phyloP scores from a whole-genome alignment of 2,113 vertebrate species.

The Aspiorhynchus laticeps region DNA sequence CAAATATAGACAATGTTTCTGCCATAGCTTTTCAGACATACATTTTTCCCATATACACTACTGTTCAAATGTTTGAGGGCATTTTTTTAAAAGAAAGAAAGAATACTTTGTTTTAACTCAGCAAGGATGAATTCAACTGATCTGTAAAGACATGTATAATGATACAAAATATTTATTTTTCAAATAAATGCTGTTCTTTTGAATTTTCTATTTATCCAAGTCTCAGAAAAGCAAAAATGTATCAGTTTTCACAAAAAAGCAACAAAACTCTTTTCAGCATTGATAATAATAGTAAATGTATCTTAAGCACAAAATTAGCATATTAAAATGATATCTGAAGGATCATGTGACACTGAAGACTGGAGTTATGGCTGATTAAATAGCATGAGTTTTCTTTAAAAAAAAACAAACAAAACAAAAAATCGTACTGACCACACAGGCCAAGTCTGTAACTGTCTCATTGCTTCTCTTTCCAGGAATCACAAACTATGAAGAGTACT shows the following conservation, averaged over 20 bases:
- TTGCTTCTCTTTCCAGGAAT: constrained; percentile 81
- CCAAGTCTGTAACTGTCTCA: background rate
- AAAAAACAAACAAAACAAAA: background rate
- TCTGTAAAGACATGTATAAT: background rate
- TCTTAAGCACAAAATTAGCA: background rate
- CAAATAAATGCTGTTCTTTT: background rate
- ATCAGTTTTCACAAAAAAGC: background rate
- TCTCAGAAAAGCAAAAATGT: background rate
- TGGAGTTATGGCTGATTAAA: background rate
- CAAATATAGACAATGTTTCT: background rate
- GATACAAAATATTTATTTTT: background rate
- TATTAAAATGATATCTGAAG: background rate
- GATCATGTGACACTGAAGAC: background rate
- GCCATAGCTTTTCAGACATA: background rate
- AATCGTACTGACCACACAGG: background rate
- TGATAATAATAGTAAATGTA: background rate
- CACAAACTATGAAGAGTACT: constrained; percentile 99
- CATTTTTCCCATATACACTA: background rate
- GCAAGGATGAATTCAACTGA: background rate
- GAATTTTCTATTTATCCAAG: background rate
- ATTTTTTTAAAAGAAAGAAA: background rate
- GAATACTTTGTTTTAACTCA: background rate
- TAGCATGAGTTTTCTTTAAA: background rate
- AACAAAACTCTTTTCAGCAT: background rate
- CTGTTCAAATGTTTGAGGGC: background rate